Percentiles rank a stretch among this genome's conserved stretches.
phyloP scores from a whole-genome alignment of 2,797 vertebrate species.

The Acipenser oxyrinchus region DNA sequence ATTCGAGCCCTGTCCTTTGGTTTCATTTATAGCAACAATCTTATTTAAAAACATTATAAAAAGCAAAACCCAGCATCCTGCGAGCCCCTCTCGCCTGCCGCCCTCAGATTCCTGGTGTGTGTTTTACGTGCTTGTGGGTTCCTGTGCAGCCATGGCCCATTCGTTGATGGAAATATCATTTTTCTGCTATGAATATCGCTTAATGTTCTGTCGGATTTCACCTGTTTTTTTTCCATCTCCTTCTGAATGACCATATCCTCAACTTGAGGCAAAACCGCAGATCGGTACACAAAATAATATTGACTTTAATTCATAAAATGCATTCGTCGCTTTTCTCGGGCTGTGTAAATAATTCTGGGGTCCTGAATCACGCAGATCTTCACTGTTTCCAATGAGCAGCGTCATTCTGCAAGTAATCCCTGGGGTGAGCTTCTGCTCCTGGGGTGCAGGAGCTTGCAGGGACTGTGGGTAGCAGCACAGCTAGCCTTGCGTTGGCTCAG shows the following conservation, averaged over 20 bases:
- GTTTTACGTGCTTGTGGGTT: conserved; percentile 44
- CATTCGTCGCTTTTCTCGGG: too few relatives aligned
- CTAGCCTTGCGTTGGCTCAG: not conserved
- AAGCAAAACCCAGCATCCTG: too few relatives aligned
- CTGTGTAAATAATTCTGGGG: too few relatives aligned
- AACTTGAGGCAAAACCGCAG: not conserved
- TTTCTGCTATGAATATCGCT: conserved; percentile 2
- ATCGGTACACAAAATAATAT: too few relatives aligned
- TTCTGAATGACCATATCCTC: not conserved
- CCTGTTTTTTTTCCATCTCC: not conserved
- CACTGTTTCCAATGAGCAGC: too few relatives aligned
- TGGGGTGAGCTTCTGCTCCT: not conserved
- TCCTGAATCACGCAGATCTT: too few relatives aligned
- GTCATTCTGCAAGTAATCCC: too few relatives aligned
- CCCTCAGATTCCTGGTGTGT: conserved; percentile 45
- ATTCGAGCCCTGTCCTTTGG: not conserved
- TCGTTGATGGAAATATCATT: conserved; percentile 40
- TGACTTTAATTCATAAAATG: too few relatives aligned
- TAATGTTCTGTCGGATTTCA: too few relatives aligned
- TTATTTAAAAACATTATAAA: not conserved
- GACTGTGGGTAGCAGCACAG: too few relatives aligned
- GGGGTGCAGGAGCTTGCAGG: too few relatives aligned
- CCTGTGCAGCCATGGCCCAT: conserved; percentile 29
- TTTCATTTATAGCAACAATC: not conserved
- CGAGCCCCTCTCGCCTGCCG: too few relatives aligned